Evolutionary conservation across 1,140 invertebrate genomes (phyloP), one percentile per base, ranked within the genome.

Genomic region (Triops cancriformis): DNA sequence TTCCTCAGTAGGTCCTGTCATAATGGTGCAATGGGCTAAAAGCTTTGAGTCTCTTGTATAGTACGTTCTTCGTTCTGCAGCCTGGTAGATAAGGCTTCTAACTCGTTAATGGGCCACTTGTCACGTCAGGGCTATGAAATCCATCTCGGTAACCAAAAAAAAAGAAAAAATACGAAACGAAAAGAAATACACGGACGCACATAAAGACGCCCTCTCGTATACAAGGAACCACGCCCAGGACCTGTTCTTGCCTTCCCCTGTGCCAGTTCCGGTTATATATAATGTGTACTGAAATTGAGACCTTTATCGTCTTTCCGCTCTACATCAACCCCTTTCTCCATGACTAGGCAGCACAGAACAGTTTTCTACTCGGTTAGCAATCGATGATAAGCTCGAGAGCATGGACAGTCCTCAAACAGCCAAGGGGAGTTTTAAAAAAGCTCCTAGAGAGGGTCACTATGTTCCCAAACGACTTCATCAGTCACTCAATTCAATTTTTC

Each of bases 71-170:
- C 51, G 51, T 64, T n/a, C 51, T 64, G 51, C 51, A n/a, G 51
- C 51, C 14, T 18, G 51, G 51, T 64, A 64, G 51, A 64, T 64
- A 64, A 64, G 51, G 51, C 51, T 64, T 64, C 51, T 64, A 64
- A 64, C 51, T 64, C 51, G 51, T 64, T 64, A 64, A 64, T 64
- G 51, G 51, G 51, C 51, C 51, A 64, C 51, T 64, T 64, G 51
- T 64, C 51, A 64, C 51, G 51, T 64, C 51, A 64, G 23, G 51
- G 51, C 51, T 64, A 23, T 64, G 51, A 64, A 64, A 64, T 64
- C 51, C 51, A 64, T 64, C 51, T 18, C 18, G 51, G 51, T 64
- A 23, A 10, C 51, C 9, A 5, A 23, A 23, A 64, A 64, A 64
- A 64, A 64, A 18, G 7, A 7, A 37, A 37, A 37, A 37, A 37